A percentile compares a stretch with the other conserved stretches of the same genome.
phyloP scores from a whole-genome alignment of 1,140 invertebrate genomes.

The Caenorhabditis inopinata region DNA sequence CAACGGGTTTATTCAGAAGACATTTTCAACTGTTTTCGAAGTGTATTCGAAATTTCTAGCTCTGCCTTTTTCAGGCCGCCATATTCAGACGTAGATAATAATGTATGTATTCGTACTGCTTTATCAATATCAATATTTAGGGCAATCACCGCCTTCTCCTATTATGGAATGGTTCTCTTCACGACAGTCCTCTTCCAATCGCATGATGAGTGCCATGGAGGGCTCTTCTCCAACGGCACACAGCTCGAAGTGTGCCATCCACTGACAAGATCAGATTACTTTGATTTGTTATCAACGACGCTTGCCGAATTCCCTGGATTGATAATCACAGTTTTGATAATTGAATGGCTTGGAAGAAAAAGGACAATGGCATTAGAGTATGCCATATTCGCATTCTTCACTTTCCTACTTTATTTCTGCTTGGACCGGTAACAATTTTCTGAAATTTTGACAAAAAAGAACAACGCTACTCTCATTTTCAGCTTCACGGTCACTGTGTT shows the following conservation, averaged over 20 bases:
- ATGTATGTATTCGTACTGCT: no score
- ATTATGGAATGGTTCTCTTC: constrained; percentile 91
- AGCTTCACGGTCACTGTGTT: constrained; percentile 79
- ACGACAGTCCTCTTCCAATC: constrained; percentile 86
- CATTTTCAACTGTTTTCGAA: no score
- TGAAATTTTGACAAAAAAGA: no score
- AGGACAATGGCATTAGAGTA: constrained; percentile 92
- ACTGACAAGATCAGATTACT: constrained; percentile 80
- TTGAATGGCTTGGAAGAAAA: constrained; percentile 85
- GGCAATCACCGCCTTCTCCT: constrained; percentile 90
- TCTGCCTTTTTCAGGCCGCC: no score
- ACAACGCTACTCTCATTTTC: constrained; percentile 55
- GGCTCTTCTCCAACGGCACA: constrained; percentile 58
- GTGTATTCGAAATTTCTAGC: no score
- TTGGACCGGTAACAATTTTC: constrained; percentile 66
- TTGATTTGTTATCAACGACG: constrained; percentile 89
- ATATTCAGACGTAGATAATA: no score
- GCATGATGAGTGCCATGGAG: constrained; percentile 69
- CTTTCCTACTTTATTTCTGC: constrained; percentile 78
- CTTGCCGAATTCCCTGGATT: constrained; percentile 92
- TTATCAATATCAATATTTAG: no score
- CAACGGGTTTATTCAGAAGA: no score
- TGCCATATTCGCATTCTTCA: constrained; percentile 79
- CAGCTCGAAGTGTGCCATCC: constrained; percentile 74
- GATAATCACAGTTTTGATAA: constrained; percentile 85